Conservation (phyloP, 2,888 invertebrate genomes). For the Trissoscelio sp. region DNA sequence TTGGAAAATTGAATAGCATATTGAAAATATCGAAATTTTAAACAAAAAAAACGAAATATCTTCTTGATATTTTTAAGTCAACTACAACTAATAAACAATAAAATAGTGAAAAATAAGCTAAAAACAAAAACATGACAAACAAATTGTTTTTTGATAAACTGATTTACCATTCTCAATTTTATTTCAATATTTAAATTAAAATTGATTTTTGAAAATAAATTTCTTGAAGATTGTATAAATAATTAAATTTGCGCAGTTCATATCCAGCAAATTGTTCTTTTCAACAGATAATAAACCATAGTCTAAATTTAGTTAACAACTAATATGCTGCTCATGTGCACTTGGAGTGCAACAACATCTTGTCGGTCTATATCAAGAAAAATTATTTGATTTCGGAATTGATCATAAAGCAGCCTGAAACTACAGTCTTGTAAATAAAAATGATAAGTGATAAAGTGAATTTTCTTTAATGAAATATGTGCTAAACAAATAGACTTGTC, state of each 20-base stretch:
- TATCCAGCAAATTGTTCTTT: constrained; percentile 12
- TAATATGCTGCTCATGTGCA: constrained; percentile 21
- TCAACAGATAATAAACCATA: constrained; percentile 15
- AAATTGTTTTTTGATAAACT: no score
- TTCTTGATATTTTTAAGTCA: no score
- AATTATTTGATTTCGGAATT: neutral
- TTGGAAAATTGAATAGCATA: no score
- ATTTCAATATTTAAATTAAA: no score
- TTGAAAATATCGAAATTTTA: no score
- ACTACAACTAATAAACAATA: no score
- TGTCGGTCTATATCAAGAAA: constrained; percentile 29
- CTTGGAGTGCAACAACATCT: constrained; percentile 30
- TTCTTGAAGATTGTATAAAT: no score
- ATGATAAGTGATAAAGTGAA: constrained; percentile 7
- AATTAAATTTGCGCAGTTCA: neutral
- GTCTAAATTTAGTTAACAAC: constrained; percentile 40
- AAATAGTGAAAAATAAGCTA: no score
- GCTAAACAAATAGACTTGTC: constrained; percentile 42
- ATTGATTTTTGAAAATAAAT: no score
- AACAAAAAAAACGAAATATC: no score
- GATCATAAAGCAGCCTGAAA: neutral
- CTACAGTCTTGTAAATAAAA: constrained; percentile 20
- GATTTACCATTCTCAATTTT: no score
- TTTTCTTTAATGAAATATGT: constrained; percentile 36
- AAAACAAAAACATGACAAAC: no score